A percentile compares a stretch with the other conserved stretches of the same genome.
These are phyloP conservation scores for Silurus asotus DNA, from an alignment of 2,113 vertebrate species.

Conservation along the genomic window DNA sequence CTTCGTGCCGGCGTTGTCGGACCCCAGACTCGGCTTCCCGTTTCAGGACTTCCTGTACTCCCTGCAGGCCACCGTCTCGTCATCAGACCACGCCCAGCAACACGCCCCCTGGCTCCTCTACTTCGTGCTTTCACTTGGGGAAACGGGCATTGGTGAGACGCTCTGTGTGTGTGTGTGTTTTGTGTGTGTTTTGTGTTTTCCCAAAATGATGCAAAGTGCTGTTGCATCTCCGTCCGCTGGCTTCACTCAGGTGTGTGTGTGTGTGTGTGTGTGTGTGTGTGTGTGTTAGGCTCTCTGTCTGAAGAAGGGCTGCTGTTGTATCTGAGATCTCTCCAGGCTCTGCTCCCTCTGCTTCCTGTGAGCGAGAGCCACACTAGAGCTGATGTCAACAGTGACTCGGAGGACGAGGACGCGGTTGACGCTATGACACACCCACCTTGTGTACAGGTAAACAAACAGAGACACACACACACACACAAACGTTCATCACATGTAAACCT, in stretches of 20 bases:
- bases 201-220: neutral
- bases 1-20: slow-evolving; percentile 89
- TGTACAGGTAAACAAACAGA: slow-evolving; percentile 68
- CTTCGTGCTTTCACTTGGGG: slow-evolving; percentile 88
- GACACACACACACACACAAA: neutral
- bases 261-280: slow-evolving; percentile 47
- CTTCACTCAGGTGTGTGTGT: neutral
- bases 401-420: slow-evolving; percentile 82
- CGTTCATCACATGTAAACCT: neutral
- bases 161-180: neutral
- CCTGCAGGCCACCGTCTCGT: slow-evolving; percentile 73
- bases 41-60: slow-evolving; percentile 90
- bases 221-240: neutral
- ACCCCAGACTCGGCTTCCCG: slow-evolving; percentile 81
- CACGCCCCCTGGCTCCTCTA: slow-evolving; percentile 91
- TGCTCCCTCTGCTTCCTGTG: slow-evolving; percentile 86
- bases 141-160: slow-evolving; percentile 82
- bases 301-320: slow-evolving; percentile 92
- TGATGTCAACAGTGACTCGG: slow-evolving; percentile 87
- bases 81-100: slow-evolving; percentile 61
- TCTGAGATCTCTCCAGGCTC: slow-evolving; percentile 84
- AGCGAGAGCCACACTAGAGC: slow-evolving; percentile 74
- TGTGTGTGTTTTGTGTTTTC: slow-evolving; percentile 10
- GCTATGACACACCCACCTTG: slow-evolving; percentile 69
- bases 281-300: slow-evolving; percentile 80